Evolutionary conservation across 1,140 invertebrate genomes (phyloP).

Genomic region (Trichomalopsis sarcophagae): DNA sequence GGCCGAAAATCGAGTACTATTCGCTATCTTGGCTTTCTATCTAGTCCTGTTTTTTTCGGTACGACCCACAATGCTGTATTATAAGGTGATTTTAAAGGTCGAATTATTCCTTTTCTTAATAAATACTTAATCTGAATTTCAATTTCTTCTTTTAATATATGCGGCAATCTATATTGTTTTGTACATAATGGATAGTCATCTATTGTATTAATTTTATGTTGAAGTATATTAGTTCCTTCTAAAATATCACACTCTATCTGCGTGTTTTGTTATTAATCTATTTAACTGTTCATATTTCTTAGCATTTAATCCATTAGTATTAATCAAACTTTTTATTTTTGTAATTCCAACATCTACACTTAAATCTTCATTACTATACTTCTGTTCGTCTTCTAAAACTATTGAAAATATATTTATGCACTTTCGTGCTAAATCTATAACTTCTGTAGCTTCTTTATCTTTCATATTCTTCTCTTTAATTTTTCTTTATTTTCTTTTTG

Average conservation of each 20-base stretch:
- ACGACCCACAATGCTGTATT: slow-evolving; percentile 51
- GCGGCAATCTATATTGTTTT: background rate
- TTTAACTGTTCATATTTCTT: background rate
- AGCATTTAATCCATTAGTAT: background rate
- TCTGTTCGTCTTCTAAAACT: background rate
- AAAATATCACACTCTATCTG: background rate
- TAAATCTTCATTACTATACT: background rate
- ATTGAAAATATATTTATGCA: background rate
- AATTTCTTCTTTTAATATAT: background rate
- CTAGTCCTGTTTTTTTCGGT: slow-evolving; percentile 56
- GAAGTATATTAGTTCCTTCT: background rate
- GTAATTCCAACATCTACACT: background rate
- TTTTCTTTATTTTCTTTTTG: too few species aligned
- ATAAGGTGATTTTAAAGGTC: slow-evolving; percentile 53
- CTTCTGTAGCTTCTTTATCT: too few species aligned
- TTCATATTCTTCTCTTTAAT: background rate
- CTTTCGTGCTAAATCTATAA: too few species aligned
- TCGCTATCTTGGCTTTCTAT: slow-evolving; percentile 52
- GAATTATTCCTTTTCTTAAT: too few species aligned
- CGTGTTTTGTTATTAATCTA: background rate
- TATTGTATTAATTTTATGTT: background rate
- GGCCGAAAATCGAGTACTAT: slow-evolving; percentile 65
- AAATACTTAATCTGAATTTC: background rate
- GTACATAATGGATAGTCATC: background rate
- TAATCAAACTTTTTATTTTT: background rate